A percentile compares a stretch with the other conserved stretches of the same genome.
These are phyloP conservation scores for Scaptomyza hsui DNA, from an alignment of 1,140 invertebrate genomes.

Conservation along the genomic window DNA sequence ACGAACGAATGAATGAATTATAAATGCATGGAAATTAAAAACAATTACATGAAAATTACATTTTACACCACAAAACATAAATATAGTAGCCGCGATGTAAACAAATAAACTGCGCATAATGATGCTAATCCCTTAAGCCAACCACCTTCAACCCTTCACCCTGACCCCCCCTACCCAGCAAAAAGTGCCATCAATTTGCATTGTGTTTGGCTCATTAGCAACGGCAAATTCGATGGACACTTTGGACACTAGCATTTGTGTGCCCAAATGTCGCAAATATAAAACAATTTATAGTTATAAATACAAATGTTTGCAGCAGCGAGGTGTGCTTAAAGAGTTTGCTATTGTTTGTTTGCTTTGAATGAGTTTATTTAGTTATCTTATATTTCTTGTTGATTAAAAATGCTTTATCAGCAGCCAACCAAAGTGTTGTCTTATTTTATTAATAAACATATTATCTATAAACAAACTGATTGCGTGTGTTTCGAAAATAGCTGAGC, in stretches of 20 bases:
- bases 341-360: neutral
- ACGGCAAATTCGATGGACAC: slow-evolving; percentile 57
- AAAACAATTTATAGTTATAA: slow-evolving; percentile 59
- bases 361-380: neutral
- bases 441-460: slow-evolving; percentile 5
- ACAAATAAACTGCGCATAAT: slow-evolving; percentile 76
- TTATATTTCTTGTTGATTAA: slow-evolving; percentile 3
- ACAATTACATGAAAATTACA: slow-evolving; percentile 72
- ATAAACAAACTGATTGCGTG: slow-evolving; percentile 13
- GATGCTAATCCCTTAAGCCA: slow-evolving; percentile 80
- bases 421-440: neutral
- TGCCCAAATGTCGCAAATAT: slow-evolving; percentile 42
- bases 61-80: slow-evolving; percentile 32
- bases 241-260: slow-evolving; percentile 51
- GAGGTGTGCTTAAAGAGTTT: slow-evolving; percentile 25
- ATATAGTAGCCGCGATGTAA: slow-evolving; percentile 17
- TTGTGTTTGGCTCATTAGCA: slow-evolving; percentile 76
- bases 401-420: slow-evolving; percentile 6
- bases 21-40: slow-evolving; percentile 80
- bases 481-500: neutral
- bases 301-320: slow-evolving; percentile 1
- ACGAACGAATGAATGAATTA: slow-evolving; percentile 59
- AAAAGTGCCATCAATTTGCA: slow-evolving; percentile 75
- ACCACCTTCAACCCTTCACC: neutral
- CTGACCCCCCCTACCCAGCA: neutral